Evolutionary conservation across 2,888 invertebrate genomes (phyloP), one percentile per base, ranked within the genome.

Genomic region (Stegophylla sp.): DNA sequence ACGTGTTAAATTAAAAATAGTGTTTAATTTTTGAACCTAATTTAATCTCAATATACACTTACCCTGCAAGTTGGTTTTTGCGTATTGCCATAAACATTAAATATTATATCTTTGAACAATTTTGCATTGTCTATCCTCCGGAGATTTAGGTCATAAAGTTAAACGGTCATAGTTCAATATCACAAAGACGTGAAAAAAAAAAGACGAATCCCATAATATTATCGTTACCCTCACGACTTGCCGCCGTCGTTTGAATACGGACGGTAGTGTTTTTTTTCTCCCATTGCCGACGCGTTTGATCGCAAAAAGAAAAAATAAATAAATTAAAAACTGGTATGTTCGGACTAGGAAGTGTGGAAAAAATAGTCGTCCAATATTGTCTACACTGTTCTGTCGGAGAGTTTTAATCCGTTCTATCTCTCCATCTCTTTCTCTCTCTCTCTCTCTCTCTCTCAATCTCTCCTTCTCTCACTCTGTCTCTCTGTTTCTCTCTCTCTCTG

Each of bases 311-410:
- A 67, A 53, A 51, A n/a, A n/a, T n/a, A n/a, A n/a, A n/a, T n/a
- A n/a, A n/a, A n/a, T n/a, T n/a, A n/a, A 56, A 64, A 64, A 64
- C 64, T 64, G 64, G 64, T 64, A 41, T 48, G 28, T 61, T 15
- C 20, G 56, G 28, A 48, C 28, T 61, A 48, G 73, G 73, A 63
- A 74, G 34, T 51, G 48, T 51, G 48, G 67, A 45, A 48, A 28
- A 48, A 75, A 34, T 64, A 34, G 71, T 71, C 71, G 79, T 79
- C 71, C 79, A 41, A 79, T 79, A 79, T 79, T 79, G 79, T 79
- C 79, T 79, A 61, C 79, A 79, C 79, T 79, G 79, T 71, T 61
- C 41, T 10, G 69, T 45, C 59, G 69, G 61, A 61, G 61, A 34
- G 67, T 79, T 71, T 71, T 77, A 69, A 69, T 69, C 59, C 77